Percentiles rank a stretch among this genome's conserved stretches.
Evolutionary conservation across 2,113 vertebrate genomes (phyloP).

Genomic region (Gymnocephalus cernua): DNA sequence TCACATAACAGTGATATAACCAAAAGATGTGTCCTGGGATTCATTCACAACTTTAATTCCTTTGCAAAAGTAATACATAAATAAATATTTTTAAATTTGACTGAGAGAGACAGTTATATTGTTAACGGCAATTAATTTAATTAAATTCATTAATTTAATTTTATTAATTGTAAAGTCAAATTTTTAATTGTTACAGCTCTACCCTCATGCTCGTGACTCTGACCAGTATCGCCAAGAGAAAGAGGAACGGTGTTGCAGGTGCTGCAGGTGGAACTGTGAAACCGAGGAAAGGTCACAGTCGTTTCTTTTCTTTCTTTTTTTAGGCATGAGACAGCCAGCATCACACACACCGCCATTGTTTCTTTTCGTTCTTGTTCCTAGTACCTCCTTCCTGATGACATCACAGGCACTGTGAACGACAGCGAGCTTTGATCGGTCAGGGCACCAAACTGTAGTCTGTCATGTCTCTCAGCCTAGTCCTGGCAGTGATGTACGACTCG

Average conservation of each 20-base stretch:
- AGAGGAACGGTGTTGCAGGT: neutral
- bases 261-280: neutral
- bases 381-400: neutral
- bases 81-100: no score
- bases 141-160: no score
- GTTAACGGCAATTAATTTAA: no score
- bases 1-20: no score
- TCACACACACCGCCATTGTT: neutral
- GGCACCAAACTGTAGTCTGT: neutral
- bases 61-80: no score
- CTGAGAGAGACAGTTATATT: no score
- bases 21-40: no score
- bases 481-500: neutral
- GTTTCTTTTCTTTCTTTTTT: neutral
- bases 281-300: neutral
- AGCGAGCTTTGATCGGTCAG: neutral
- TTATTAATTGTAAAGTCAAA: no score
- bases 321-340: neutral
- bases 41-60: no score
- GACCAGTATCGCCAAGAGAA: neutral
- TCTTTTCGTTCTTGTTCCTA: neutral
- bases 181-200: no score
- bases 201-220: neutral
- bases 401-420: neutral
- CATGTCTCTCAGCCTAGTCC: neutral